Conservation (phyloP, 1,140 invertebrate genomes). For the Lerema accius region DNA sequence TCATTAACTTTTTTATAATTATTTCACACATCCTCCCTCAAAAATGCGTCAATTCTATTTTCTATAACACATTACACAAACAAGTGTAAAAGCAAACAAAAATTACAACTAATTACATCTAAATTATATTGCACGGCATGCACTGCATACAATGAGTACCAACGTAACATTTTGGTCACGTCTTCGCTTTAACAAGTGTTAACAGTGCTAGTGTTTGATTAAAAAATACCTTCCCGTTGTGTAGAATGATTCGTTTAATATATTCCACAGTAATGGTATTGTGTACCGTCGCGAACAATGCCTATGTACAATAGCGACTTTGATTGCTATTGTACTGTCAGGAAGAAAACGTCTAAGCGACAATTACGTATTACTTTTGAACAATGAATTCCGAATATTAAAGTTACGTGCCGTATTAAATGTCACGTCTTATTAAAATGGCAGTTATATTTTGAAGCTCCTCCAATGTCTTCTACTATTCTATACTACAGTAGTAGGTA, state of each 20-base stretch:
- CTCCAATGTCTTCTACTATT: too few relatives aligned
- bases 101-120: neutral
- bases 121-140: neutral
- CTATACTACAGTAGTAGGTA: too few relatives aligned
- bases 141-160: neutral
- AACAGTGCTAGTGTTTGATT: constrained; percentile 23
- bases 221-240: constrained; percentile 27
- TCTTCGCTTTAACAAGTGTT: constrained; percentile 10
- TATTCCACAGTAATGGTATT: constrained; percentile 24
- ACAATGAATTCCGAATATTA: too few relatives aligned
- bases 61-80: neutral
- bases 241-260: constrained; percentile 26
- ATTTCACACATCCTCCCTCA: too few relatives aligned
- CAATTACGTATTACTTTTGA: neutral
- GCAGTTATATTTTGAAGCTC: too few relatives aligned
- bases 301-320: constrained; percentile 17
- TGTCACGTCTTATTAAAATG: too few relatives aligned
- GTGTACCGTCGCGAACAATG: constrained; percentile 12
- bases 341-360: constrained; percentile 12
- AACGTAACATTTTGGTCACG: neutral
- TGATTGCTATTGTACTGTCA: constrained; percentile 25
- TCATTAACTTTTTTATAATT: too few relatives aligned
- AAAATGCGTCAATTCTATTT: too few relatives aligned
- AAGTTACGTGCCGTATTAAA: too few relatives aligned
- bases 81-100: neutral